Percentiles rank a stretch among this genome's conserved stretches.
Evolutionary conservation across 2,797 vertebrate genomes (phyloP).

Genomic region (Gobionotothen gibberifrons): DNA sequence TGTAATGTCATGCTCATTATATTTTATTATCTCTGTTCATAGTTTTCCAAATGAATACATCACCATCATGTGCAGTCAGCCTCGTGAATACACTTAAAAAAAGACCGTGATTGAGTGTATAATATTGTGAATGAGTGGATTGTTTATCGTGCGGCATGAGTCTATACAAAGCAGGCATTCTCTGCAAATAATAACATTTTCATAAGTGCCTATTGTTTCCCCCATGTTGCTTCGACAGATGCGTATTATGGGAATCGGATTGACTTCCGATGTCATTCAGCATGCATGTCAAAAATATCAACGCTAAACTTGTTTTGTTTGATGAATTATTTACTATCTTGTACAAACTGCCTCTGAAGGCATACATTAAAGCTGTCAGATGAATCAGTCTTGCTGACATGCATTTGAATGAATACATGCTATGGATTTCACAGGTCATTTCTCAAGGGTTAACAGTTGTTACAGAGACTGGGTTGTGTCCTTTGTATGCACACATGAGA

Average conservation of each 20-base stretch:
- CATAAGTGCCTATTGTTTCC: slow-evolving; percentile 23
- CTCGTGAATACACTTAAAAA: slow-evolving; percentile 9
- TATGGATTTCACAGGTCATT: slow-evolving; percentile 8
- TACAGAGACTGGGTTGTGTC: slow-evolving; percentile 5
- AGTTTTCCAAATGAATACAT: slow-evolving; percentile 13
- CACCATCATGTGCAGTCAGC: slow-evolving; percentile 5
- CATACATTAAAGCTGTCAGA: slow-evolving; percentile 1
- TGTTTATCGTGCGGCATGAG: slow-evolving; percentile 43
- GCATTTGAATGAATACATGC: slow-evolving; percentile 3
- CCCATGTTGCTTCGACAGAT: slow-evolving; percentile 33
- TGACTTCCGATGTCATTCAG: slow-evolving; percentile 36
- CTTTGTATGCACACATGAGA: slow-evolving; percentile 19
- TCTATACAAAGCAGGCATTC: slow-evolving; percentile 30
- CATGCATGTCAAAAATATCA: slow-evolving; percentile 16
- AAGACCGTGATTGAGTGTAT: slow-evolving; percentile 48
- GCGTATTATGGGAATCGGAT: slow-evolving; percentile 20
- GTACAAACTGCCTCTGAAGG: not conserved
- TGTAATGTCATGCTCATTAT: not conserved
- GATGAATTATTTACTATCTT: slow-evolving; percentile 2
- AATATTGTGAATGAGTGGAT: slow-evolving; percentile 50
- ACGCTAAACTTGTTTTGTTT: not conserved
- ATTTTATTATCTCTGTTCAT: not conserved
- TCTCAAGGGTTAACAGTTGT: slow-evolving; percentile 5
- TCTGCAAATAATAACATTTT: slow-evolving; percentile 41
- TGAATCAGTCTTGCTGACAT: not conserved